Evolutionary conservation across 2,797 vertebrate genomes (phyloP).

Genomic region (Cossypha heuglini): DNA sequence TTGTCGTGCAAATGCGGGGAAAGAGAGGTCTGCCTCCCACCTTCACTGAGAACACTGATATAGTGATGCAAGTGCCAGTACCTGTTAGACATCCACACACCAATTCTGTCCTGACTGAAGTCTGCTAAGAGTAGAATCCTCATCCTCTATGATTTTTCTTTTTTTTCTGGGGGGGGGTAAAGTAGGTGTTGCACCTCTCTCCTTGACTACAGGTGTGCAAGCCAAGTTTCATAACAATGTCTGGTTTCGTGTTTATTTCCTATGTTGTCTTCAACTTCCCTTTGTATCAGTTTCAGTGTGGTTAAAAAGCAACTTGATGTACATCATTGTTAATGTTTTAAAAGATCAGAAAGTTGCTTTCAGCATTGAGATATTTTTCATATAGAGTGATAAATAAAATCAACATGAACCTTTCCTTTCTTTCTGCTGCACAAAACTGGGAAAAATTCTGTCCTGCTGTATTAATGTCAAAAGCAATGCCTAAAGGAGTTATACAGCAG

Average conservation of each 20-base stretch:
- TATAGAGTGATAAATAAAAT: background rate
- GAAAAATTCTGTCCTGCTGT: background rate
- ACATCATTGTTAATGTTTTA: background rate
- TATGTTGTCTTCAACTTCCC: background rate
- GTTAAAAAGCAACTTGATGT: background rate
- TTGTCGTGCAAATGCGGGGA: background rate
- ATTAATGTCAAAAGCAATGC: background rate
- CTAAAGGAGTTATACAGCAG: background rate
- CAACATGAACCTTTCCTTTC: background rate
- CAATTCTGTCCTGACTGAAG: background rate
- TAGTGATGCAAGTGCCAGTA: background rate
- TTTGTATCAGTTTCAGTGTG: background rate
- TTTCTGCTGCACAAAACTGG: background rate
- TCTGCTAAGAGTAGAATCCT: background rate
- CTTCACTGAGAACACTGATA: background rate
- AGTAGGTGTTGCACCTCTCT: background rate
- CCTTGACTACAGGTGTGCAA: background rate
- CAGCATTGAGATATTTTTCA: background rate
- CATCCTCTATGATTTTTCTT: background rate
- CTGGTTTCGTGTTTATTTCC: fast-evolving
- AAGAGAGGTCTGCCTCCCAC: background rate
- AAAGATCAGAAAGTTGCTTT: background rate
- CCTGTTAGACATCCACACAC: background rate
- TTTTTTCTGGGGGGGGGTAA: background rate
- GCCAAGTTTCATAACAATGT: background rate